Conservation (phyloP, 2,113 vertebrate species). For the Struthio camelus region DNA sequence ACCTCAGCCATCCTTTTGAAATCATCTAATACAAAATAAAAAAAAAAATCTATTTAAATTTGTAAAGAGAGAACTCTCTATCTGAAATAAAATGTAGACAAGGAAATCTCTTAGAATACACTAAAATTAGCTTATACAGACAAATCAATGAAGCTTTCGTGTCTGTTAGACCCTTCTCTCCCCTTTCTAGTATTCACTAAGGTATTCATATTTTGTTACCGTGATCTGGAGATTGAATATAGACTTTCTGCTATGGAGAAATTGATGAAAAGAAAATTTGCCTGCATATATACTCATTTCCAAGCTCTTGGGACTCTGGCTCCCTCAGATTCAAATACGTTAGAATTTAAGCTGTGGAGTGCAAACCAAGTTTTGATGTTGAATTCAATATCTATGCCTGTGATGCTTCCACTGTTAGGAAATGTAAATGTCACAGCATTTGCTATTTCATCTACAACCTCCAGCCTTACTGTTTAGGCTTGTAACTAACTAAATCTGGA, state of each 20-base stretch:
- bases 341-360: not conserved
- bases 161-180: not conserved
- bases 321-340: not conserved
- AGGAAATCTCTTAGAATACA: not conserved
- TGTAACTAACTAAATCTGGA: not conserved
- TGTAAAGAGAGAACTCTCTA: not conserved
- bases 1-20: not conserved
- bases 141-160: not conserved
- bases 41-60: not conserved
- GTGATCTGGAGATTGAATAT: not conserved
- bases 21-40: not conserved
- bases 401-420: not conserved
- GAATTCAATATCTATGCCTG: not conserved
- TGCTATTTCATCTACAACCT: not conserved
- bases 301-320: not conserved
- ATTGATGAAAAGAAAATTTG: not conserved
- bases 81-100: not conserved
- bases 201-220: not conserved
- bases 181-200: not conserved
- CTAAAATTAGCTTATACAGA: not conserved
- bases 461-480: not conserved
- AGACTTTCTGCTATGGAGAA: not conserved
- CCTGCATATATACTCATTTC: not conserved
- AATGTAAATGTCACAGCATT: not conserved
- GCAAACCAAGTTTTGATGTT: not conserved